Percentiles rank a stretch among this genome's conserved stretches.
Evolutionary conservation across 2,113 vertebrate genomes (phyloP).

Genomic region (Asarcornis scutulata): DNA sequence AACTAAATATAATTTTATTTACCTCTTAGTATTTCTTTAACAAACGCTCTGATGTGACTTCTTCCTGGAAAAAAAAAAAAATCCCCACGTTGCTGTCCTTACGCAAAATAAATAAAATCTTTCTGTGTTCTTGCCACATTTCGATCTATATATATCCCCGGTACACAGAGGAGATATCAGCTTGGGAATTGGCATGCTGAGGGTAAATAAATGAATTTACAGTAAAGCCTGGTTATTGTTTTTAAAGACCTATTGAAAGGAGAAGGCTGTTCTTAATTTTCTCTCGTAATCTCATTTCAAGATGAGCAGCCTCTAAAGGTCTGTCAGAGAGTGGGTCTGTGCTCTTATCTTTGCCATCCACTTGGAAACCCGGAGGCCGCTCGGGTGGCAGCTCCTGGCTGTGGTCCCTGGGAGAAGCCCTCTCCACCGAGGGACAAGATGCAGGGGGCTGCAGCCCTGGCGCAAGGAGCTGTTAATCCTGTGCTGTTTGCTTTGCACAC

Average conservation of each 20-base stretch:
- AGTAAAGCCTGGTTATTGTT: slow-evolving; percentile 69
- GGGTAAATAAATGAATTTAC: slow-evolving; percentile 70
- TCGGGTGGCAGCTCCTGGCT: slow-evolving; percentile 17
- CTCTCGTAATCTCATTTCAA: slow-evolving; percentile 51
- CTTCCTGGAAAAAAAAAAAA: slow-evolving; percentile 42
- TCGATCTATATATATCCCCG: slow-evolving; percentile 44
- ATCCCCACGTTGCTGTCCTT: background rate
- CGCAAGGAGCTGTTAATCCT: slow-evolving; percentile 58
- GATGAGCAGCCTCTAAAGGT: slow-evolving; percentile 28
- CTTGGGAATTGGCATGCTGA: slow-evolving; percentile 40
- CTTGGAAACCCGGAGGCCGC: slow-evolving; percentile 15
- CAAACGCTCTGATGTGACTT: background rate
- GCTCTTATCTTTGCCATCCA: slow-evolving; percentile 34
- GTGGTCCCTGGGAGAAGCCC: background rate
- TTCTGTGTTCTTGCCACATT: slow-evolving; percentile 39
- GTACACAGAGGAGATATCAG: slow-evolving; percentile 36
- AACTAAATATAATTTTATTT: slow-evolving; percentile 62
- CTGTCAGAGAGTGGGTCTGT: slow-evolving; percentile 31
- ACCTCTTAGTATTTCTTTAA: slow-evolving; percentile 43
- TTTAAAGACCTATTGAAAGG: slow-evolving; percentile 68
- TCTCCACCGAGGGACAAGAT: background rate
- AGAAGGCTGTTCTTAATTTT: slow-evolving; percentile 66
- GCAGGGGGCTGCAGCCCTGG: background rate
- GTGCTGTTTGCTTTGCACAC: slow-evolving; percentile 69
- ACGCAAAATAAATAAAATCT: slow-evolving; percentile 30